These are phyloP conservation scores for Panagrolaimus sp. DNA, from an alignment of 1,140 invertebrate genomes.

Conservation along the genomic window DNA sequence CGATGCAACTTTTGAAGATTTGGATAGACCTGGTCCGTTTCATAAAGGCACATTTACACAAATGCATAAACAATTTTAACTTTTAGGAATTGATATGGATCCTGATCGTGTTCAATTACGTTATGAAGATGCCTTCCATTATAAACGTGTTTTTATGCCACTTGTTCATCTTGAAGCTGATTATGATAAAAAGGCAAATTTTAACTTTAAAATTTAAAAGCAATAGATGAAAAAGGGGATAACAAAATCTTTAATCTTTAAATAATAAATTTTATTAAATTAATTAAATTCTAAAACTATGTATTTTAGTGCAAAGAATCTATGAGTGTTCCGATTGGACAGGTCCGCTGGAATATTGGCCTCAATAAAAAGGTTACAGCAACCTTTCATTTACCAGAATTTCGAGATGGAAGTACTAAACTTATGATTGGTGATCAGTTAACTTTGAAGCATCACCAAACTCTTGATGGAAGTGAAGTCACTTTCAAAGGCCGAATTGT, in stretches of 20 bases:
- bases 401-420: slow-evolving; percentile 69
- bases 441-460: slow-evolving; percentile 75
- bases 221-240: too few relatives aligned
- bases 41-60: too few relatives aligned
- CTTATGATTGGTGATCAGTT: slow-evolving; percentile 99
- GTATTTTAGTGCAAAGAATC: slow-evolving; percentile 95
- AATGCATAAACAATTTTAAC: too few relatives aligned
- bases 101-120: slow-evolving; percentile 85
- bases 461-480: slow-evolving; percentile 67
- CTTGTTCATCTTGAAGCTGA: slow-evolving; percentile 94
- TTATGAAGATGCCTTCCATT: slow-evolving; percentile 79
- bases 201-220: too few relatives aligned
- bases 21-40: slow-evolving; percentile 94
- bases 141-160: slow-evolving; percentile 95
- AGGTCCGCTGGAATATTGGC: slow-evolving; percentile 95
- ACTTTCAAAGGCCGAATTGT: slow-evolving; percentile 89
- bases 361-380: slow-evolving; percentile 96
- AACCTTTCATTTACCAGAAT: slow-evolving; percentile 93
- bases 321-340: slow-evolving; percentile 95
- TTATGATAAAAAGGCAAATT: slow-evolving; percentile 92
- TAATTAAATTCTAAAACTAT: too few relatives aligned
- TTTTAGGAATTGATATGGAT: slow-evolving; percentile 89
- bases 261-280: too few relatives aligned
- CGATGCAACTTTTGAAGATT: slow-evolving; percentile 87
- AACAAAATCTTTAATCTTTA: too few relatives aligned